Percentiles rank a stretch among this genome's conserved stretches.
phyloP scores from a whole-genome alignment of 2,113 vertebrate genomes.

The Columba janthina region DNA sequence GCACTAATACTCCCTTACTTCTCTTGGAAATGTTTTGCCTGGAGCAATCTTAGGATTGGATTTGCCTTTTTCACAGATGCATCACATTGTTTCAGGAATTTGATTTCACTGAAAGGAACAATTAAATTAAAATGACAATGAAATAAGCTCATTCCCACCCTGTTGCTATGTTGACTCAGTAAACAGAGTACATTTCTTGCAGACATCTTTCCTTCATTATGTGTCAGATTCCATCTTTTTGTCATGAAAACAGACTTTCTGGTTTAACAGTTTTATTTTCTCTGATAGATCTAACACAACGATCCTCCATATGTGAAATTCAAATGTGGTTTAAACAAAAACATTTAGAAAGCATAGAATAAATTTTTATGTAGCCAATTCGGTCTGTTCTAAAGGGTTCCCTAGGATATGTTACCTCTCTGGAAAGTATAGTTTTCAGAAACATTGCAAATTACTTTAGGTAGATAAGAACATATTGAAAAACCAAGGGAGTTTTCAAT shows the following conservation, averaged over 20 bases:
- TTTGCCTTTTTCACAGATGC: slow-evolving; percentile 47
- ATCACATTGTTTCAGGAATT: slow-evolving; percentile 26
- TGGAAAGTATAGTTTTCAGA: slow-evolving; percentile 7
- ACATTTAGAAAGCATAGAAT: not conserved
- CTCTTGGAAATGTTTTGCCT: slow-evolving; percentile 13
- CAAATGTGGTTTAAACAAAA: slow-evolving; percentile 53
- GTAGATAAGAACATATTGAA: slow-evolving; percentile 9
- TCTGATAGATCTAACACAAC: slow-evolving; percentile 6
- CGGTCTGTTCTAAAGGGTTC: slow-evolving; percentile 32
- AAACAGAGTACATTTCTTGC: not conserved
- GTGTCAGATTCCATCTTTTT: not conserved
- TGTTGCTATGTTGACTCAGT: not conserved
- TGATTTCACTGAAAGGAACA: slow-evolving; percentile 43
- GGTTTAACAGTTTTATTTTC: slow-evolving; percentile 47
- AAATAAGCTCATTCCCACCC: slow-evolving; percentile 33
- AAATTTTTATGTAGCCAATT: slow-evolving; percentile 39
- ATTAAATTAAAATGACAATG: slow-evolving; percentile 55
- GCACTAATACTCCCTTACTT: not conserved
- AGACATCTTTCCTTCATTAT: slow-evolving; percentile 34
- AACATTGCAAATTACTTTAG: slow-evolving; percentile 34
- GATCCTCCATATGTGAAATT: slow-evolving; percentile 51
- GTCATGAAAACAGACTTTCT: not conserved
- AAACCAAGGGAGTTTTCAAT: not conserved
- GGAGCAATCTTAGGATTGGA: slow-evolving; percentile 19
- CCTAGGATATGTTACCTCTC: not conserved